phyloP scores from a whole-genome alignment of 2,113 vertebrate species.

The Myrmophylax atrothorax region DNA sequence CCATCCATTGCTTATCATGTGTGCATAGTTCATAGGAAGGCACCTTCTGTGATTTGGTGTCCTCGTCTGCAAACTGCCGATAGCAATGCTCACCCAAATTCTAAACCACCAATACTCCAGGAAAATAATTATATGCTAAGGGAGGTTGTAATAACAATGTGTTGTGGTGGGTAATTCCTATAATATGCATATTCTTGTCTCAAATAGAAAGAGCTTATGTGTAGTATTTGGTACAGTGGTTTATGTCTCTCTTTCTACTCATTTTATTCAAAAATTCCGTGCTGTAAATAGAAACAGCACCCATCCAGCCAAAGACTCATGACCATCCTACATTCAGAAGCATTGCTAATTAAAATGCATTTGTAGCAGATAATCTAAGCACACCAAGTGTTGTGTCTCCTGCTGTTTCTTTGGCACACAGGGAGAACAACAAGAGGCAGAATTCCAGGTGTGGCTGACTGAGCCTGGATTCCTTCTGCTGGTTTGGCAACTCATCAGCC shows the following conservation, averaged over 20 bases:
- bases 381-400: background rate
- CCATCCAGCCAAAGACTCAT: background rate
- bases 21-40: background rate
- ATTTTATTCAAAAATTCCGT: background rate
- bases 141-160: background rate
- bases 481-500: background rate
- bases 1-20: background rate
- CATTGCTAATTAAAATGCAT: background rate
- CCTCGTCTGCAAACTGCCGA: conserved; percentile 21
- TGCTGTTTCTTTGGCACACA: background rate
- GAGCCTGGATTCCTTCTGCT: background rate
- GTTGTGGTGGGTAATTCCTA: background rate
- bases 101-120: background rate
- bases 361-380: background rate
- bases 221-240: background rate
- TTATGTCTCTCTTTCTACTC: background rate
- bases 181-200: background rate
- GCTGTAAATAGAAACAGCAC: background rate
- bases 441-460: background rate
- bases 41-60: background rate
- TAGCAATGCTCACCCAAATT: background rate
- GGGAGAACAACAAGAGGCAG: background rate
- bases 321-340: background rate
- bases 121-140: background rate
- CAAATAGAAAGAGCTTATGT: background rate